These are phyloP conservation scores for Hypsopygia costalis DNA, from an alignment of 2,888 invertebrate species.

Conservation along the genomic window DNA sequence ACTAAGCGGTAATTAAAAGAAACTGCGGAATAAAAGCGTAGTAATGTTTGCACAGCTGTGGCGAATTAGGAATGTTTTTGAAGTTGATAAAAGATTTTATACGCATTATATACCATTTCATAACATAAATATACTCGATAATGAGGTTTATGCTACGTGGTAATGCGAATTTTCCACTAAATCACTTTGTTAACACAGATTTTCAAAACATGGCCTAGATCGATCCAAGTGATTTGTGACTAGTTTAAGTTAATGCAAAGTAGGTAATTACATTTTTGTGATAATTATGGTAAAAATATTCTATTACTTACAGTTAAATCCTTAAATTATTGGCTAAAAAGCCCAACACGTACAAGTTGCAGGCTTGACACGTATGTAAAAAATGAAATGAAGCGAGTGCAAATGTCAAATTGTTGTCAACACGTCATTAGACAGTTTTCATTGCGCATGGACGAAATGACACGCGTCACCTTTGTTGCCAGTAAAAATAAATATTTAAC, in stretches of 20 bases:
- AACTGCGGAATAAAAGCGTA: not conserved
- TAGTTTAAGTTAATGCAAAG: not conserved
- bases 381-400: conserved; percentile 50
- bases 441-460: conserved; percentile 32
- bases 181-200: not conserved
- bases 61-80: conserved; percentile 8
- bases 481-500: conserved; percentile 13
- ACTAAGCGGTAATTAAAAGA: not conserved
- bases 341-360: conserved; percentile 66
- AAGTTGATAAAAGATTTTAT: not conserved
- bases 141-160: not conserved
- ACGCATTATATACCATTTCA: not conserved
- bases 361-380: conserved; percentile 75
- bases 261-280: conserved; percentile 2
- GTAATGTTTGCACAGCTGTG: conserved; percentile 18
- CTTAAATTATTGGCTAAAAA: conserved; percentile 68
- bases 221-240: not conserved
- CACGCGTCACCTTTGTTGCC: conserved; percentile 43
- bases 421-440: conserved; percentile 37
- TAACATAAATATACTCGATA: not conserved
- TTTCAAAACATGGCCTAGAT: not conserved
- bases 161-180: conserved; percentile 8
- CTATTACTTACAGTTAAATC: conserved; percentile 67
- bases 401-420: conserved; percentile 36
- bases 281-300: conserved; percentile 19